Conservation (phyloP, 2,113 vertebrate species). For the Ptyas mucosa region DNA sequence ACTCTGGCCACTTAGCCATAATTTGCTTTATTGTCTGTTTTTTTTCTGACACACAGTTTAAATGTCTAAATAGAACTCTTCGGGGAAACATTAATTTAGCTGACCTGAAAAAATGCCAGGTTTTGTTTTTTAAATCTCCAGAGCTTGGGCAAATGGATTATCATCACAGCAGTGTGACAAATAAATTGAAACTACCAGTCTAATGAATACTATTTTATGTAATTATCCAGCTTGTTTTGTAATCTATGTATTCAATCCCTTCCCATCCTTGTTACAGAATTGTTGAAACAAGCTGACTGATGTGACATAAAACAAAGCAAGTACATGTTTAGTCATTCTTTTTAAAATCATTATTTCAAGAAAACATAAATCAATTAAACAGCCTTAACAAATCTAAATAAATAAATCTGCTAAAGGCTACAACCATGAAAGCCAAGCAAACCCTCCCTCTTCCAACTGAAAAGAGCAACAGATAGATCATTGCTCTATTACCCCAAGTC, state of each 20-base stretch:
- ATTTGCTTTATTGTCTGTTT: not conserved
- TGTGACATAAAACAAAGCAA: not conserved
- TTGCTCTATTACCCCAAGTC: not conserved
- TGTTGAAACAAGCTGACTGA: not conserved
- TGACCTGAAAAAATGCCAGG: not conserved
- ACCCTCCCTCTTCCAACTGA: not conserved
- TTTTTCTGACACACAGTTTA: not conserved
- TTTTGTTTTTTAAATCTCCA: not conserved
- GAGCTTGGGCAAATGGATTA: not conserved
- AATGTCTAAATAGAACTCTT: not conserved
- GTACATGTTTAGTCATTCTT: not conserved
- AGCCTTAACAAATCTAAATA: not conserved
- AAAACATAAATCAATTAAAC: not conserved
- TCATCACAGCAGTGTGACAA: not conserved
- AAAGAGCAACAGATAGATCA: not conserved
- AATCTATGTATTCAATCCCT: not conserved
- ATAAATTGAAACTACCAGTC: not conserved
- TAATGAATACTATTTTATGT: not conserved
- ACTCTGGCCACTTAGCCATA: not conserved
- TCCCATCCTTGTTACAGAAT: not conserved
- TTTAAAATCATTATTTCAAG: not conserved
- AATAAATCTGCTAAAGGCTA: not conserved
- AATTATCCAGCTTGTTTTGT: not conserved
- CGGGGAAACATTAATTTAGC: not conserved
- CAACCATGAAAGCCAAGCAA: not conserved